phyloP scores from a whole-genome alignment of 2,113 vertebrate species.

The Pituophis catenifer region DNA sequence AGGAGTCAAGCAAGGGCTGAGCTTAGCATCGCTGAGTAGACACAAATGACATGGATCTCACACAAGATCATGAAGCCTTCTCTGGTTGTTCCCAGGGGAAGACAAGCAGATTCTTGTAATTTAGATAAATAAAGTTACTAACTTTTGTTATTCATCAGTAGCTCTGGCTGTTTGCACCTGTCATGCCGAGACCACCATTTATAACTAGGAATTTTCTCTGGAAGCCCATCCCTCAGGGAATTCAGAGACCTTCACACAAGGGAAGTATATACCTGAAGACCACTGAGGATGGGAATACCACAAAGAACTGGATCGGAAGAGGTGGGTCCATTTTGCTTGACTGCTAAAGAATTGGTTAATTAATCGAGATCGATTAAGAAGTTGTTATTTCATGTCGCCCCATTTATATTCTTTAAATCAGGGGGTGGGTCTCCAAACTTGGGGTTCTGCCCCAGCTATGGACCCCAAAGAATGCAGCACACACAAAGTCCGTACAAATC shows the following conservation, averaged over 20 bases:
- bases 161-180: too few species aligned
- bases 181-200: not conserved
- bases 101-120: too few species aligned
- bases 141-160: too few species aligned
- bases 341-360: conserved; percentile 17
- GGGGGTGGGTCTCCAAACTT: not conserved
- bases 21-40: not conserved
- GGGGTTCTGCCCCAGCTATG: too few species aligned
- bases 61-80: too few species aligned
- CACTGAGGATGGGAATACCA: not conserved
- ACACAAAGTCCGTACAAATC: too few species aligned
- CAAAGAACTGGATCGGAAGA: not conserved
- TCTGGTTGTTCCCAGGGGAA: too few species aligned
- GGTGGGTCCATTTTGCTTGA: not conserved
- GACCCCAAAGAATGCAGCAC: too few species aligned
- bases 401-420: not conserved
- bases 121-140: too few species aligned
- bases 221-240: not conserved
- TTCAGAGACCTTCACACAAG: not conserved
- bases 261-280: not conserved
- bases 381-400: not conserved
- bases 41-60: not conserved
- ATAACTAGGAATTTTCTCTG: not conserved
- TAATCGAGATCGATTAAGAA: not conserved
- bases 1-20: not conserved